Percentiles rank a stretch among this genome's conserved stretches.
These are phyloP conservation scores for Corydoras maculifer DNA, from an alignment of 2,113 vertebrate species.

Conservation along the genomic window DNA sequence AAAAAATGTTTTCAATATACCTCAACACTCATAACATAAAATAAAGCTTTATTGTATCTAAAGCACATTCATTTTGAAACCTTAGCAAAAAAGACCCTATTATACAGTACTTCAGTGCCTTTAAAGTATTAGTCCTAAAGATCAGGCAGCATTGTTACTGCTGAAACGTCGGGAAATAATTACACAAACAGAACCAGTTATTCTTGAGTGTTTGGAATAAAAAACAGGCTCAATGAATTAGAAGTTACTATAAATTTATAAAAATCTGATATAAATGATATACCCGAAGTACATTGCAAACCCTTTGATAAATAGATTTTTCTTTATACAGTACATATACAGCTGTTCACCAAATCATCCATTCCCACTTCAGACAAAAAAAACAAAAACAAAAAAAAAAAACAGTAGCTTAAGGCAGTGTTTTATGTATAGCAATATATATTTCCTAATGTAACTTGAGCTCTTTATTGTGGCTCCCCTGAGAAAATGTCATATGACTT, in stretches of 20 bases:
- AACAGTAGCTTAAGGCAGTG: not conserved
- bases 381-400: conserved; percentile 10
- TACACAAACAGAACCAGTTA: not conserved
- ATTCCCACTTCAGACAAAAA: conserved; percentile 34
- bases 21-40: not conserved
- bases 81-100: conserved; percentile 3
- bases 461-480: conserved; percentile 26
- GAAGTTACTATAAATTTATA: conserved; percentile 23
- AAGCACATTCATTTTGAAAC: not conserved
- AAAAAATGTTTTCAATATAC: not conserved
- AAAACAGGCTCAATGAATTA: conserved; percentile 11
- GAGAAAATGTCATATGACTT: conserved; percentile 21
- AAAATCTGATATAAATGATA: conserved; percentile 34
- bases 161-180: not conserved
- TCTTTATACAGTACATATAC: conserved; percentile 28
- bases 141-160: conserved; percentile 17
- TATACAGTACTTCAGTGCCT: not conserved
- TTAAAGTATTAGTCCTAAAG: conserved; percentile 1
- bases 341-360: conserved; percentile 8
- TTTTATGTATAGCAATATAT: conserved; percentile 11
- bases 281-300: conserved; percentile 31
- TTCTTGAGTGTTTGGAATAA: too few species aligned
- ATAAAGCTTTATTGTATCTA: conserved; percentile 26
- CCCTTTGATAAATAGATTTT: conserved; percentile 41
- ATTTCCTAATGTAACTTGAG: not conserved